These are phyloP conservation scores for Polydrusus cervinus DNA, from an alignment of 2,888 invertebrate species.

Conservation along the genomic window DNA sequence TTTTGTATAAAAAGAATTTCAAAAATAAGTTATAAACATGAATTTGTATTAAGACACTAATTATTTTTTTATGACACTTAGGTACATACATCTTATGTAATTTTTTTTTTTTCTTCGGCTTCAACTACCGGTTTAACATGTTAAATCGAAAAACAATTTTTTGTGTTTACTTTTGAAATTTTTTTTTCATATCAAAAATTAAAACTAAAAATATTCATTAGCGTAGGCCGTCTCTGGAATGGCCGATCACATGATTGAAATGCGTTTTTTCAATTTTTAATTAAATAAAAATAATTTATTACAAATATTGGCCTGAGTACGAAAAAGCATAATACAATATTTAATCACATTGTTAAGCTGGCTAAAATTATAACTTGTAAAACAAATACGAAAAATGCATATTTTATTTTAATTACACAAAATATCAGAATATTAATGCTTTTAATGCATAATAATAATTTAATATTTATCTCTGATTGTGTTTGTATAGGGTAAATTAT, in stretches of 20 bases:
- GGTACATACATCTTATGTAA: too few species aligned
- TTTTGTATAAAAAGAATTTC: too few species aligned
- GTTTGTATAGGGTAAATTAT: neutral
- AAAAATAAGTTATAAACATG: too few species aligned
- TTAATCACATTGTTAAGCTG: conserved; percentile 21
- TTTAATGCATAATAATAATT: conserved; percentile 9
- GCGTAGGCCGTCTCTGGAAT: neutral
- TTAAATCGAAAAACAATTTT: too few species aligned
- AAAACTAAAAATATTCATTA: neutral
- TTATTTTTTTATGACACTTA: too few species aligned
- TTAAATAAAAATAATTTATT: conserved; percentile 49
- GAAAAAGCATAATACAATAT: conserved; percentile 32
- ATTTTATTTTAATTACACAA: conserved; percentile 29
- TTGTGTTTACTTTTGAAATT: too few species aligned
- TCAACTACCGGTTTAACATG: too few species aligned
- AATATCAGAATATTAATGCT: conserved; percentile 14
- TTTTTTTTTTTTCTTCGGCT: too few species aligned
- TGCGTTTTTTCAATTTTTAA: conserved; percentile 45
- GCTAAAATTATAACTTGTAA: conserved; percentile 29
- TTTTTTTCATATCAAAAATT: too few species aligned
- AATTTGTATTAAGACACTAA: too few species aligned
- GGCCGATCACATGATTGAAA: conserved; percentile 14
- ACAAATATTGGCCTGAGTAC: conserved; percentile 35
- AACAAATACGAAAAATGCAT: conserved; percentile 36
- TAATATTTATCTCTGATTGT: conserved; percentile 6